phyloP scores from a whole-genome alignment of 2,797 vertebrate species.

The Sebastes elongatus region DNA sequence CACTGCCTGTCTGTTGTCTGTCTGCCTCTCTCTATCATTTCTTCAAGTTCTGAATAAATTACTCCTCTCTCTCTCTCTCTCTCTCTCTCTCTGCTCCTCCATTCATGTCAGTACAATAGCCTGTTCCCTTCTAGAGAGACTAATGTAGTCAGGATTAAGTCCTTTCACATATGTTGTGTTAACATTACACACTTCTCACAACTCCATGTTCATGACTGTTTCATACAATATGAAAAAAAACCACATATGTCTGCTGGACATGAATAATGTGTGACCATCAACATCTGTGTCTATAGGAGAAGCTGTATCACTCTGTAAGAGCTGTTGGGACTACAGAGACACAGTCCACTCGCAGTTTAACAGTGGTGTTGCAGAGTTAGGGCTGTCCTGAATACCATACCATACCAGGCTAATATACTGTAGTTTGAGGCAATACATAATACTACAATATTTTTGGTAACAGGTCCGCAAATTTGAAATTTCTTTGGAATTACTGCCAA shows the following conservation, averaged over 20 bases:
- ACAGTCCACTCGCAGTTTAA: no score
- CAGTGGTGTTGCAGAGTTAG: no score
- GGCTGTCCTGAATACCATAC: no score
- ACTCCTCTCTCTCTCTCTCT: slow-evolving; percentile 30
- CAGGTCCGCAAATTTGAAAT: no score
- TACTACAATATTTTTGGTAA: no score
- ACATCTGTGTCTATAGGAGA: background rate
- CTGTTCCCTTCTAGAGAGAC: slow-evolving; percentile 58
- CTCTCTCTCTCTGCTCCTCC: slow-evolving; percentile 32
- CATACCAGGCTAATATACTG: no score
- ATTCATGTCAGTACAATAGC: slow-evolving; percentile 72
- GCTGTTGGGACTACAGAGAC: no score
- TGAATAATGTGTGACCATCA: slow-evolving; percentile 8
- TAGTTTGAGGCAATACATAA: no score
- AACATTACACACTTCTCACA: slow-evolving; percentile 51
- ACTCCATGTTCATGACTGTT: slow-evolving; percentile 32
- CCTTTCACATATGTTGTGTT: slow-evolving; percentile 56
- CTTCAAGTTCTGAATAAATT: slow-evolving; percentile 73
- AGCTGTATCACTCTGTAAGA: no score
- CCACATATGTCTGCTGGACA: background rate
- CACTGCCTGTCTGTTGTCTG: slow-evolving; percentile 55
- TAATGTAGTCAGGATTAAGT: slow-evolving; percentile 74
- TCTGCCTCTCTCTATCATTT: slow-evolving; percentile 54
- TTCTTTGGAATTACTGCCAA: no score
- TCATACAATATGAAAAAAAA: slow-evolving; percentile 1